phyloP scores from a whole-genome alignment of 2,113 vertebrate species.

The Pelecanus crispus region DNA sequence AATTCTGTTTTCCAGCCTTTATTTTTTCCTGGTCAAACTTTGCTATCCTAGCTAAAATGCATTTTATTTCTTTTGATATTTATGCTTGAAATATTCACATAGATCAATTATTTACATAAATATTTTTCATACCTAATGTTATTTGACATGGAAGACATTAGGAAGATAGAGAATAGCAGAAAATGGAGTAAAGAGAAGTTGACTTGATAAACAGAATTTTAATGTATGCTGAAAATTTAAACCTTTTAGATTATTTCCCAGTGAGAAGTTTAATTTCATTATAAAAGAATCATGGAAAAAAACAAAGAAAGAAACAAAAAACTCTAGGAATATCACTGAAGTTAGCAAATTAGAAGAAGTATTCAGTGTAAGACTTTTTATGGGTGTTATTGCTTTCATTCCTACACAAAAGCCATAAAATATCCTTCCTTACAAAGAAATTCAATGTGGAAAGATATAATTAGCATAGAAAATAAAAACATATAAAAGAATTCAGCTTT shows the following conservation, averaged over 20 bases:
- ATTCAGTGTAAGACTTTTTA: background rate
- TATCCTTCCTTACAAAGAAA: background rate
- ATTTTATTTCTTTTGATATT: background rate
- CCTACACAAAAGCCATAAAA: background rate
- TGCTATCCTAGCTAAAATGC: background rate
- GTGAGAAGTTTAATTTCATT: background rate
- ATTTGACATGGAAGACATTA: background rate
- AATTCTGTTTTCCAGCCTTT: background rate
- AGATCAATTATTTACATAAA: background rate
- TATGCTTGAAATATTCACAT: background rate
- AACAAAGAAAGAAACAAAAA: background rate
- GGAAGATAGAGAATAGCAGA: background rate
- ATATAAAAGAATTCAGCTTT: background rate
- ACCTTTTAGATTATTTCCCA: background rate
- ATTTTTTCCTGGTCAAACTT: background rate
- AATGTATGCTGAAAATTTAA: background rate
- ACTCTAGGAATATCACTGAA: background rate
- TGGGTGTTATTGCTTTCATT: background rate
- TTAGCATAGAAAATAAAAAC: background rate
- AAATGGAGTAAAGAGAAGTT: background rate
- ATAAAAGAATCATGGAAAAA: background rate
- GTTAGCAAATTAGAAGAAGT: background rate
- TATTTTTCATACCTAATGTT: background rate
- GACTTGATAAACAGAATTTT: background rate
- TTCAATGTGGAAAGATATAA: background rate